phyloP scores from a whole-genome alignment of 2,797 vertebrate genomes.

The Sternotherus odoratus region DNA sequence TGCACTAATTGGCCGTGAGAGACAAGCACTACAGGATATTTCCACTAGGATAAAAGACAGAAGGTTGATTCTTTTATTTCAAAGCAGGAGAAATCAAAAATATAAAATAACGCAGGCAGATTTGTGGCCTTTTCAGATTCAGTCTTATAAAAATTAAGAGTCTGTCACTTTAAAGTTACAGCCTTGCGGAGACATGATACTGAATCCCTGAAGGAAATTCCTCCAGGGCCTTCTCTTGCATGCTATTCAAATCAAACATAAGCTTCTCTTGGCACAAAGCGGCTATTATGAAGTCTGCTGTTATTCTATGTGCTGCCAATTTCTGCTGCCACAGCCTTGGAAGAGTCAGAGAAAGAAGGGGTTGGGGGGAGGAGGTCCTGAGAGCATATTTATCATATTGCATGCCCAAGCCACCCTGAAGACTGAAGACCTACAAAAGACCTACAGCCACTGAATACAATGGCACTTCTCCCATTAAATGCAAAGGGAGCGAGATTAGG shows the following conservation, averaged over 20 bases:
- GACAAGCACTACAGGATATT: neutral
- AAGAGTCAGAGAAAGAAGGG: neutral
- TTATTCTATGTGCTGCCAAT: neutral
- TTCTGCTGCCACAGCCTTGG: fast-evolving
- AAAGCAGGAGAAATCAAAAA: neutral
- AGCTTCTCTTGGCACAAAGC: neutral
- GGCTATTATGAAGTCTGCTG: neutral
- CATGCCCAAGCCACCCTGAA: neutral
- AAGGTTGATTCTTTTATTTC: neutral
- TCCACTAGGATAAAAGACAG: neutral
- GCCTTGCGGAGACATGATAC: fast-evolving
- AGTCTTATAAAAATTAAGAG: fast-evolving
- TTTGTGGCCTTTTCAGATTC: neutral
- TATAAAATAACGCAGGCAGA: neutral
- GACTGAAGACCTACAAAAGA: too few species aligned
- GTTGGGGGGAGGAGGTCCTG: neutral
- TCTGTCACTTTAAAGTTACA: fast-evolving
- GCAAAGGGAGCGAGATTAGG: neutral
- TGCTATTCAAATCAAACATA: fast-evolving
- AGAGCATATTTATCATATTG: neutral
- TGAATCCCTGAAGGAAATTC: fast-evolving
- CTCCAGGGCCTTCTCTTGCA: neutral
- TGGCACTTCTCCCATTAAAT: neutral
- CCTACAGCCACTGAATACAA: neutral
- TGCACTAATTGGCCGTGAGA: neutral